These are phyloP conservation scores for Halcyon leucocephala DNA, from an alignment of 2,797 vertebrate genomes.

Conservation along the genomic window DNA sequence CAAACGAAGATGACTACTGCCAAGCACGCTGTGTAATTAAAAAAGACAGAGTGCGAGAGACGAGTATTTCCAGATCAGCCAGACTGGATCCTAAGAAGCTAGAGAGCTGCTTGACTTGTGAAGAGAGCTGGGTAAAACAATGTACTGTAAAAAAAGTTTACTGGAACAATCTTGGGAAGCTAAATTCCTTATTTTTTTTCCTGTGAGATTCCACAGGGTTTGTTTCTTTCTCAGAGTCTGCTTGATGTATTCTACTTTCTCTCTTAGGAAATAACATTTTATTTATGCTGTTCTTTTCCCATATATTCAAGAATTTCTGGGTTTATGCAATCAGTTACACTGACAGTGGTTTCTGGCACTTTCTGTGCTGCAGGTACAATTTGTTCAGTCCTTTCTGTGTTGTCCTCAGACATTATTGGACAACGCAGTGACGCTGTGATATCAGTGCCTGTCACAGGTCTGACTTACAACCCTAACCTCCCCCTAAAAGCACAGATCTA, in stretches of 20 bases:
- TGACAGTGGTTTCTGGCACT: not conserved
- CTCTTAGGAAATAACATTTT: conserved; percentile 50
- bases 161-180: not conserved
- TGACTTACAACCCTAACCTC: not conserved
- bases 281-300: not conserved
- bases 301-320: not conserved
- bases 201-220: not conserved
- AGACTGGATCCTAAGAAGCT: not conserved
- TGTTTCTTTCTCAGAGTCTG: not conserved
- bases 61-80: not conserved
- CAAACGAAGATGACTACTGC: not conserved
- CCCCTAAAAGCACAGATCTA: not conserved
- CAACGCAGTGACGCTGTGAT: not conserved
- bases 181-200: conserved; percentile 11
- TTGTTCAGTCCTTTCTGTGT: not conserved
- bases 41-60: not conserved
- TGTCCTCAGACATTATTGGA: not conserved
- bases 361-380: conserved; percentile 14
- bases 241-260: conserved; percentile 3
- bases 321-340: not conserved
- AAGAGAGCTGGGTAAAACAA: not conserved
- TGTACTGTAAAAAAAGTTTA: not conserved
- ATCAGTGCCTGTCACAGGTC: not conserved
- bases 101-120: not conserved
- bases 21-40: not conserved